Percentiles rank a stretch among this genome's conserved stretches.
Conservation (phyloP, 2,797 vertebrate genomes). For the Thripadectes ignobilis region DNA sequence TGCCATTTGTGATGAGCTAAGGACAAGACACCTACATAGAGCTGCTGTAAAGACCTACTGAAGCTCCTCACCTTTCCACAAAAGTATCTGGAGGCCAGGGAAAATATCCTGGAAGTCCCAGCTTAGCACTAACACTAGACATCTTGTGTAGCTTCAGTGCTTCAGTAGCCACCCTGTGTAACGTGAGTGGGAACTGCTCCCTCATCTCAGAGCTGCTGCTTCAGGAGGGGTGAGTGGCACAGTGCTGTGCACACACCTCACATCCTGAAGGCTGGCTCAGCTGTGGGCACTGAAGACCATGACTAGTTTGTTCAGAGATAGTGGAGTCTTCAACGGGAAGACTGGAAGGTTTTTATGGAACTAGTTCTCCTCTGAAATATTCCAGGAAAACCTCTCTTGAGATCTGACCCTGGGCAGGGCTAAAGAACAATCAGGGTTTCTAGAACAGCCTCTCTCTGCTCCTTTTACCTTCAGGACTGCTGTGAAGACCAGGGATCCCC, state of each 20-base stretch:
- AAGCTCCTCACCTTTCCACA: neutral
- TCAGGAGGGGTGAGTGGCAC: neutral
- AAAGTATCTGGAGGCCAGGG: neutral
- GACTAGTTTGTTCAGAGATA: neutral
- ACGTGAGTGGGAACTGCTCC: neutral
- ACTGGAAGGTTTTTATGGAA: neutral
- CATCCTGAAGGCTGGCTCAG: neutral
- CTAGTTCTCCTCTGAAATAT: neutral
- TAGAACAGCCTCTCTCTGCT: neutral
- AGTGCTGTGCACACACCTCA: neutral
- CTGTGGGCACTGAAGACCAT: neutral
- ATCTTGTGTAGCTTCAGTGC: rapidly evolving
- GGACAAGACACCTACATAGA: neutral
- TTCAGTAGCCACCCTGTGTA: neutral
- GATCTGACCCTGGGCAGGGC: neutral
- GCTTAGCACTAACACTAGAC: neutral
- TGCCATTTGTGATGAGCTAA: neutral
- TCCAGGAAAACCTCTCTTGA: neutral
- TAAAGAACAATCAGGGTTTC: neutral
- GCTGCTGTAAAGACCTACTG: neutral
- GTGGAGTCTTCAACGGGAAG: neutral
- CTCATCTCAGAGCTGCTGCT: neutral
- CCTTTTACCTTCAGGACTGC: neutral
- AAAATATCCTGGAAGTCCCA: neutral
- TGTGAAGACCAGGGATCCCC: neutral